Evolutionary conservation across 2,888 invertebrate genomes (phyloP), one percentile per base, ranked within the genome.

Genomic region (Euproctis similis): DNA sequence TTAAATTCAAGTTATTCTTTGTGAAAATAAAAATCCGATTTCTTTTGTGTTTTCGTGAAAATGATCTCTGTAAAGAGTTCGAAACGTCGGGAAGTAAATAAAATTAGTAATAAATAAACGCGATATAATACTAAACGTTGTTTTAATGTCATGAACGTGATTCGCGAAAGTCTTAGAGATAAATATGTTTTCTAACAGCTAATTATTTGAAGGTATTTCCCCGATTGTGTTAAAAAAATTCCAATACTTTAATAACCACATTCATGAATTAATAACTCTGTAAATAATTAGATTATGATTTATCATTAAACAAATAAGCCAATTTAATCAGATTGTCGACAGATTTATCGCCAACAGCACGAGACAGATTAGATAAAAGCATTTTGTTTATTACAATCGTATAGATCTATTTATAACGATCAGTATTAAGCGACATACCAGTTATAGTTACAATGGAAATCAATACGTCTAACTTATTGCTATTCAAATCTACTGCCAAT

Each of bases 401-500:
- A n/a, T n/a, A 52, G 48, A 58, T 50, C 61, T 66, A 62, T 69
- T 66, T 68, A 68, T 65, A 64, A 65, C 62, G 56, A 62, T 65
- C 59, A 42, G 51, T n/a, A n/a, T n/a, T n/a, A n/a, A n/a, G n/a
- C 52, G 59, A 50, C 50, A 58, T n/a, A 55, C 57, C 46, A 44
- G 51, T 37, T 48, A 40, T 46, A 52, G 57, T n/a, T n/a, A 68
- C 68, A 72, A 74, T 75, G 70, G 62, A 66, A 70, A 71, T 69
- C 65, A 58, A 50, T 59, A 59, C 60, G n/a, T n/a, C n/a, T 62
- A 57, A 58, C 57, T 60, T 64, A 59, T 57, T 58, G 55, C 50
- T 42, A 52, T 60, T 59, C 56, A 46, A 56, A 52, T 61, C 48
- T n/a, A 42, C 53, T 47, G 50, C 41, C 47, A 51, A 55, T 55